Evolutionary conservation across 2,113 vertebrate genomes (phyloP), one percentile per base, ranked within the genome.

Genomic region (Scartelaos histophorus): DNA sequence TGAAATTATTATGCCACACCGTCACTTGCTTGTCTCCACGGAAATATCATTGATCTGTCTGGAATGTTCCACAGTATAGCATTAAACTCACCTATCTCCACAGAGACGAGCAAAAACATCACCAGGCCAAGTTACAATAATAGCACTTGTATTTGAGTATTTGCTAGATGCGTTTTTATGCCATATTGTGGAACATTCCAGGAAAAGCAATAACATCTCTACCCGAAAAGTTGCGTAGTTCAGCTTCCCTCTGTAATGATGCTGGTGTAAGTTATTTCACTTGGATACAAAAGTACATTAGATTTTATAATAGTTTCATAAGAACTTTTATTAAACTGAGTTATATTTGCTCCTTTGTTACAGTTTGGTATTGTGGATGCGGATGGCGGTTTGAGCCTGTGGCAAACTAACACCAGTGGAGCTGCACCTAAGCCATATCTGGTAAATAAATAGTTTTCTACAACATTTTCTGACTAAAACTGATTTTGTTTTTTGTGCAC

Each of bases 351-450:
- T 71, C 22, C 69, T 60, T 49, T 82, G 17, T 29, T 84, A 71
- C 82, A 99, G 97, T 99, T 99, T 84, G 98, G 97, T 79, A 95
- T 99, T 74, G 94, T 97, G 72, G 98, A 99, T 90, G 97, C 95
- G 78, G 98, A 99, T 78, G 98, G 98, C 83, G 95, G 92, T 80
- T 94, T 99, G 90, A 97, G 96, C 91, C 93, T 99, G 29, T 99
- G 97, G 94, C 97, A 99, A 78, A 98, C 98, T 90, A 98, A 96
- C 65, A 95, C 95, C 19, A 91, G 95, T 75, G 97, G 96, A 74
- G 95, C 88, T 58, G 91, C 95, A 70, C 95, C 95, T 61, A 98
- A 98, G 87, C 97, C 98, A 0, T 99, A 96, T 81, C 88, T 99
- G 95, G 98, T 99, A 90, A 94, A 17, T 66, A 35, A 7, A 13